Evolutionary conservation across 2,888 invertebrate genomes (phyloP).

Genomic region (Drepanosiphum platanoidis): DNA sequence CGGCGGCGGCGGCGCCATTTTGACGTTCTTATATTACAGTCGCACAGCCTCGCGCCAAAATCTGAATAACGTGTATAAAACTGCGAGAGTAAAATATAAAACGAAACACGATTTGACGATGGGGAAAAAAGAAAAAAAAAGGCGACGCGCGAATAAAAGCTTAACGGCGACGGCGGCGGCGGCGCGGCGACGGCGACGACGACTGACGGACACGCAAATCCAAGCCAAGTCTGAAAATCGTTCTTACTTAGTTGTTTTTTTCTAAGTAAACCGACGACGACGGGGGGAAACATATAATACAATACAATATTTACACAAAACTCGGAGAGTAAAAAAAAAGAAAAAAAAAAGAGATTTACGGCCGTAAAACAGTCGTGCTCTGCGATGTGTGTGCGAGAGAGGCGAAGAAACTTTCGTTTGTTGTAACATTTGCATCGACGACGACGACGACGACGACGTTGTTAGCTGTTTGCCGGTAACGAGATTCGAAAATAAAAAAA

Average conservation of each 20-base stretch:
- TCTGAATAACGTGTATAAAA: too few species aligned
- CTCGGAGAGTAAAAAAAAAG: conserved; percentile 1
- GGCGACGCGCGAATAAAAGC: background rate
- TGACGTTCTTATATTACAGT: too few species aligned
- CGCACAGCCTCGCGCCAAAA: too few species aligned
- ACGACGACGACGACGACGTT: conserved; percentile 24
- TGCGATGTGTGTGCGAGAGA: background rate
- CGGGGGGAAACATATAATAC: background rate
- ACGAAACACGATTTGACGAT: too few species aligned
- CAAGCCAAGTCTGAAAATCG: conserved; percentile 28
- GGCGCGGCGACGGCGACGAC: too few species aligned
- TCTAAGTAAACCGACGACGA: conserved; percentile 18
- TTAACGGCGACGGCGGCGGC: too few species aligned
- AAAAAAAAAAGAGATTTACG: too few species aligned
- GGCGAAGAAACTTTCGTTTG: background rate
- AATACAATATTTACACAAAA: conserved; percentile 37
- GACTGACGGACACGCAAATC: conserved; percentile 31
- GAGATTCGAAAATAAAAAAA: conserved; percentile 7
- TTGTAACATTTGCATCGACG: conserved; percentile 17
- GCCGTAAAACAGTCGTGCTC: background rate
- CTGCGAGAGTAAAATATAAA: too few species aligned
- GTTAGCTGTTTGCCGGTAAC: conserved; percentile 21
- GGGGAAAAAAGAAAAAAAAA: background rate
- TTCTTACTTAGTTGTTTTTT: conserved; percentile 6
- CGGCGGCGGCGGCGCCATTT: too few species aligned